Percentiles rank a stretch among this genome's conserved stretches.
Conservation (phyloP, 2,888 invertebrate genomes). For the Andrena trimmerana region DNA sequence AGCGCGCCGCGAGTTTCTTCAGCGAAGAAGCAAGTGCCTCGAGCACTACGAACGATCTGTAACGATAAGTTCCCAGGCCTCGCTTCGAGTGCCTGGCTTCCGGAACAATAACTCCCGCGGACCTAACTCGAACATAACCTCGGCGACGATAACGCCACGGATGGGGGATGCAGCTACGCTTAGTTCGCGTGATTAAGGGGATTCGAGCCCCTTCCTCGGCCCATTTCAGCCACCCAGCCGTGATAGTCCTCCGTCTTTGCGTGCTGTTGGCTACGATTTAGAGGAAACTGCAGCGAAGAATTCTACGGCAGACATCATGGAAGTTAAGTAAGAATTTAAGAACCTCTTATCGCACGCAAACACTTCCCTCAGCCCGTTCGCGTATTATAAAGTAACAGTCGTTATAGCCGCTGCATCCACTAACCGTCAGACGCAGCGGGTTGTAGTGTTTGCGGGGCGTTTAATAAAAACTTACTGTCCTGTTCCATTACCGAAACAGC, state of each 20-base stretch:
- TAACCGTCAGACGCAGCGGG: neutral
- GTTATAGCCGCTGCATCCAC: neutral
- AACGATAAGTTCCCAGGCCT: conserved; percentile 54
- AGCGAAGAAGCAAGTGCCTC: conserved; percentile 24
- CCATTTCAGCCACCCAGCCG: neutral
- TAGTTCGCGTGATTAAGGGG: conserved; percentile 41
- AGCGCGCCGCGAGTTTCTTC: conserved; percentile 35
- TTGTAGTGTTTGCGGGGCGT: neutral
- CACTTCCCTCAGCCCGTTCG: neutral
- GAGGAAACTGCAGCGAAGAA: too few relatives aligned
- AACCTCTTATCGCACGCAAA: too few relatives aligned
- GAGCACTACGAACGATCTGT: conserved; percentile 36
- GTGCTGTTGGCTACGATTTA: too few relatives aligned
- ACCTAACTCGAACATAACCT: conserved; percentile 32
- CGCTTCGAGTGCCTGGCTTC: conserved; percentile 25
- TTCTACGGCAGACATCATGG: too few relatives aligned
- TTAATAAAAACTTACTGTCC: conserved; percentile 8
- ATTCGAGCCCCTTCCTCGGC: neutral
- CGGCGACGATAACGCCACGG: conserved; percentile 30
- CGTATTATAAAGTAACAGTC: neutral
- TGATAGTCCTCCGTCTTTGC: too few relatives aligned
- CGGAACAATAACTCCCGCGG: conserved; percentile 39
- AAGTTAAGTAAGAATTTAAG: too few relatives aligned
- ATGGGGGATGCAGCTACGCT: conserved; percentile 23
- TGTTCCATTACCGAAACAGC: conserved; percentile 14